Evolutionary conservation across 2,113 vertebrate genomes (phyloP).

Genomic region (Herpetotheres cachinnans): DNA sequence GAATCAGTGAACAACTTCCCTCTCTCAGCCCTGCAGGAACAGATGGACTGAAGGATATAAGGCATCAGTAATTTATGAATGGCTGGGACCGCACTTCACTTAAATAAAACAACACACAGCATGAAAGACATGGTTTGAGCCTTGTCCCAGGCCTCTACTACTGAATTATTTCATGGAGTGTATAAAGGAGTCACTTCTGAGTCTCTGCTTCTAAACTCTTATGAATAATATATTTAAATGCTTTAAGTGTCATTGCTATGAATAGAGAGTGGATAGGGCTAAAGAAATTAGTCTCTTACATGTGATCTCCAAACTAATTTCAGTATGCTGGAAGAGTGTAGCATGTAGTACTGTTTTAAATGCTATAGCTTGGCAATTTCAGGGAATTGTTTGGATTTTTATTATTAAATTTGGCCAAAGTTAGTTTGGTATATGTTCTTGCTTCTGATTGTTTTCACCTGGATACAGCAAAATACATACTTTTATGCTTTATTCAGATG

Average conservation of each 20-base stretch:
- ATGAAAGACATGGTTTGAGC: not conserved
- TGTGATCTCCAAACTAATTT: not conserved
- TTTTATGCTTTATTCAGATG: not conserved
- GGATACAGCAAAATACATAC: not conserved
- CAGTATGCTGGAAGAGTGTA: not conserved
- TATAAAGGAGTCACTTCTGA: not conserved
- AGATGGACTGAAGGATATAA: not conserved
- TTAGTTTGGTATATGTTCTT: not conserved
- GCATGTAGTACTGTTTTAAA: not conserved
- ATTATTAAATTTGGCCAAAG: not conserved
- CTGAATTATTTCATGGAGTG: not conserved
- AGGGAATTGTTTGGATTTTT: not conserved
- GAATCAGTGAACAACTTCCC: not conserved
- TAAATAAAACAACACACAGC: conserved; percentile 23
- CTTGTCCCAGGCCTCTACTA: not conserved
- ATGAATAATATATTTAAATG: not conserved
- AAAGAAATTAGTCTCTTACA: not conserved
- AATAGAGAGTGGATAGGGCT: not conserved
- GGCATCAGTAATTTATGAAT: conserved; percentile 17
- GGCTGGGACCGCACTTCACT: not conserved
- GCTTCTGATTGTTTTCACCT: not conserved
- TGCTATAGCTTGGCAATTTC: not conserved
- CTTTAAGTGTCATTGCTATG: not conserved
- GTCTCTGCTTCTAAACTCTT: not conserved
- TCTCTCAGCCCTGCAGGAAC: not conserved